A percentile compares a stretch with the other conserved stretches of the same genome.
phyloP scores from a whole-genome alignment of 1,140 invertebrate genomes.

The Musca vetustissima region DNA sequence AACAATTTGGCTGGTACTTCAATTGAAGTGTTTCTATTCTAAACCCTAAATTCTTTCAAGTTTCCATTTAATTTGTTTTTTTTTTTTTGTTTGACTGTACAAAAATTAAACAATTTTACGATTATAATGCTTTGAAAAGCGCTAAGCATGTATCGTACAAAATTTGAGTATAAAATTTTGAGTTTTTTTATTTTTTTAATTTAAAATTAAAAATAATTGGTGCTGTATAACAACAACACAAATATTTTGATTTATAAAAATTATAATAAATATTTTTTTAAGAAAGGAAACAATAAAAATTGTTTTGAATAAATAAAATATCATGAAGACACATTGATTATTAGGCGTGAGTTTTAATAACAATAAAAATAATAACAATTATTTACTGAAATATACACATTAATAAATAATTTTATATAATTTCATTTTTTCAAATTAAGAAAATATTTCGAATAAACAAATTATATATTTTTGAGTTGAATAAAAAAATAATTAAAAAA shows the following conservation, averaged over 20 bases:
- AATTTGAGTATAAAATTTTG: neutral
- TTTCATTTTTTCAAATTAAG: too few relatives aligned
- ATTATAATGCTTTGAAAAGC: constrained; percentile 13
- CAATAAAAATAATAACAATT: too few relatives aligned
- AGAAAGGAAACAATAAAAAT: neutral
- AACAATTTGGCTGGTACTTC: too few relatives aligned
- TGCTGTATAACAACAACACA: neutral
- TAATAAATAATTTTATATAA: neutral
- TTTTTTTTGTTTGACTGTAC: too few relatives aligned
- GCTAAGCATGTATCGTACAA: constrained; percentile 18
- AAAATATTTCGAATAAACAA: neutral
- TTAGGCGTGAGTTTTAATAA: too few relatives aligned
- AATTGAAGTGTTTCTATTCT: too few relatives aligned
- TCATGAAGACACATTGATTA: too few relatives aligned
- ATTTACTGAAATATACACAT: neutral
- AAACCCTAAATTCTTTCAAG: too few relatives aligned
- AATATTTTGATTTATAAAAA: neutral
- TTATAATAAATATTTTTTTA: too few relatives aligned
- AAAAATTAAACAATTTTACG: too few relatives aligned
- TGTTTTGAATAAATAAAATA: too few relatives aligned
- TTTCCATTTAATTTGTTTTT: too few relatives aligned
- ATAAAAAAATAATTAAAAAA: neutral
- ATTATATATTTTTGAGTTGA: neutral
- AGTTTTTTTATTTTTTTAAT: neutral
- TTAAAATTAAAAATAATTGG: neutral